A percentile compares a stretch with the other conserved stretches of the same genome.
Conservation (phyloP, 2,888 invertebrate species). For the Chironomus riparius region DNA sequence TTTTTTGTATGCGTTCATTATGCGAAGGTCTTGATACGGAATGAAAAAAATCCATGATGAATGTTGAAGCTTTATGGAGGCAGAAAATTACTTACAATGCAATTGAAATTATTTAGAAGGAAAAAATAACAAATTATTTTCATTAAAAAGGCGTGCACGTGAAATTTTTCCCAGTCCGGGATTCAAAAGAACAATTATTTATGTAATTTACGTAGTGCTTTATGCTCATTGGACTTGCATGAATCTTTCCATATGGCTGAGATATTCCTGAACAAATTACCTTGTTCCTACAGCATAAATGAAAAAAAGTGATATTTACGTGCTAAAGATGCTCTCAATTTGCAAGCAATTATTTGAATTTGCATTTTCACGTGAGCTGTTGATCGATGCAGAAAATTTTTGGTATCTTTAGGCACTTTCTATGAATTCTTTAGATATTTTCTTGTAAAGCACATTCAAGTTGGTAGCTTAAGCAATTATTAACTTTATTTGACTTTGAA, state of each 20-base stretch:
- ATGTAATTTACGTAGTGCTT: neutral
- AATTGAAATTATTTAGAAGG: neutral
- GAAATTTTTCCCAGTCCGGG: neutral
- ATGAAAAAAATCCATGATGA: neutral
- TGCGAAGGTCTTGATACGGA: constrained; percentile 6
- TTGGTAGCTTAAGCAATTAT: too few relatives aligned
- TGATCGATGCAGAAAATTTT: neutral
- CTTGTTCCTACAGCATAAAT: neutral
- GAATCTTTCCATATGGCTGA: neutral
- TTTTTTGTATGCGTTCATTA: neutral
- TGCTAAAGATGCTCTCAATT: too few relatives aligned
- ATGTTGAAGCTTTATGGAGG: neutral
- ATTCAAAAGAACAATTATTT: neutral
- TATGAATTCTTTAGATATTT: too few relatives aligned
- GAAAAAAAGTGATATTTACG: neutral
- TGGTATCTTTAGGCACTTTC: neutral
- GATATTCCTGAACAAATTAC: constrained; percentile 16
- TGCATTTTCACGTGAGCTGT: too few relatives aligned
- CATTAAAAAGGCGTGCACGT: constrained; percentile 9
- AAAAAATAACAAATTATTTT: constrained; percentile 23
- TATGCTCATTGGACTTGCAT: neutral
- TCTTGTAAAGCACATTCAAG: too few relatives aligned
- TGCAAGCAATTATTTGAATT: too few relatives aligned
- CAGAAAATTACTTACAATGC: neutral
- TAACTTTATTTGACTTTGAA: too few relatives aligned